phyloP scores from a whole-genome alignment of 2,113 vertebrate species.

The Actenoides hombroni region DNA sequence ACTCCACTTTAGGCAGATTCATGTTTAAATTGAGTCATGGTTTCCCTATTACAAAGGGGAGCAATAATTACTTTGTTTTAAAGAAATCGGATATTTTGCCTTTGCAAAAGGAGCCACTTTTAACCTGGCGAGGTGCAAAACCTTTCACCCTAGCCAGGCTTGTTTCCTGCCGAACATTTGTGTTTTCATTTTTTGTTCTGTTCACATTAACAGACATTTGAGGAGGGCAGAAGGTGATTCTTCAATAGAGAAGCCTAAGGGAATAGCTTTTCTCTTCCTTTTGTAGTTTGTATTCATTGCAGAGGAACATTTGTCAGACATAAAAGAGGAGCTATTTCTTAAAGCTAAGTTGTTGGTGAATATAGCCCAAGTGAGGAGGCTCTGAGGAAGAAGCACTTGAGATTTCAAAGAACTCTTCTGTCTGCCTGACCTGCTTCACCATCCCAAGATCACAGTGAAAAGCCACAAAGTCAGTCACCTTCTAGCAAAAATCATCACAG shows the following conservation, averaged over 20 bases:
- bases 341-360: neutral
- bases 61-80: neutral
- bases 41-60: neutral
- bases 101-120: neutral
- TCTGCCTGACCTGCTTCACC: neutral
- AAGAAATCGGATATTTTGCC: neutral
- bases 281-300: slow-evolving; percentile 3
- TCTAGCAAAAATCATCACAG: neutral
- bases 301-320: neutral
- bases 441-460: neutral
- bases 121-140: neutral
- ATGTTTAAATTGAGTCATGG: neutral
- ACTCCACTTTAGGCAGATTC: neutral
- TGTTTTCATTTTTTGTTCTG: neutral
- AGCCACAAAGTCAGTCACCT: neutral
- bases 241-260: neutral
- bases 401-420: neutral
- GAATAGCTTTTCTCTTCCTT: neutral
- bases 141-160: neutral
- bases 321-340: slow-evolving; percentile 1
- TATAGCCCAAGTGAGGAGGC: fast-evolving
- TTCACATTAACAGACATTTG: neutral
- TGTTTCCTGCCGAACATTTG: neutral
- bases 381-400: neutral
- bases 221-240: neutral